Conservation (phyloP, 2,888 invertebrate species). For the Tipula unca region DNA sequence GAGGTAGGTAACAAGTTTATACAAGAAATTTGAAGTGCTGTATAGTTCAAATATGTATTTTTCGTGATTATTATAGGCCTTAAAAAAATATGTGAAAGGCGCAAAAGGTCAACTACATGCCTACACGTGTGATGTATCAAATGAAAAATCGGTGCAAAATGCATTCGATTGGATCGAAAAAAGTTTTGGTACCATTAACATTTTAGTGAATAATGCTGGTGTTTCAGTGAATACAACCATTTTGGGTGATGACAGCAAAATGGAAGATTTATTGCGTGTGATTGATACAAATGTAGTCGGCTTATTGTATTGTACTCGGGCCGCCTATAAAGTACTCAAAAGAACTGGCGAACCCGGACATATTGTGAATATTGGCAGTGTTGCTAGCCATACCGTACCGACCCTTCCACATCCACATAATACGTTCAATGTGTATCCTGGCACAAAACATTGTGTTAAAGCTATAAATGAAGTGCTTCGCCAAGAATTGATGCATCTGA, state of each 20-base stretch:
- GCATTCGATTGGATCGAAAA: slow-evolving; percentile 47
- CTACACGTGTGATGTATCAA: slow-evolving; percentile 44
- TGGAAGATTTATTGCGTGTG: slow-evolving; percentile 33
- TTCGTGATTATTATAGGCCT: not conserved
- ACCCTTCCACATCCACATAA: not conserved
- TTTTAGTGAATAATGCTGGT: slow-evolving; percentile 52
- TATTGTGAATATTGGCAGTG: slow-evolving; percentile 43
- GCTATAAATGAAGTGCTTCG: slow-evolving; percentile 33
- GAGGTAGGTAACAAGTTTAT: not conserved
- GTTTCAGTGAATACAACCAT: slow-evolving; percentile 2
- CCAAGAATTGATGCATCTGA: slow-evolving; percentile 28
- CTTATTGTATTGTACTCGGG: slow-evolving; percentile 39
- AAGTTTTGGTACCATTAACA: slow-evolving; percentile 45
- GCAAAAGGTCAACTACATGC: slow-evolving; percentile 31
- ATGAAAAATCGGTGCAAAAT: slow-evolving; percentile 45
- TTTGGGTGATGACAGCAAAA: slow-evolving; percentile 27
- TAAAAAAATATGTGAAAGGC: not conserved
- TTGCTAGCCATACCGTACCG: slow-evolving; percentile 31
- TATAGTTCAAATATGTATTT: no score
- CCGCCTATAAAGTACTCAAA: slow-evolving; percentile 45
- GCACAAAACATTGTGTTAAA: slow-evolving; percentile 32
- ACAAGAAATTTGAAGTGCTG: no score
- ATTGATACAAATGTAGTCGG: slow-evolving; percentile 43
- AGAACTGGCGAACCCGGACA: slow-evolving; percentile 39
- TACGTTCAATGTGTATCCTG: slow-evolving; percentile 32